These are phyloP conservation scores for Drosophila trapezifrons DNA, from an alignment of 1,140 invertebrate genomes.

Conservation along the genomic window DNA sequence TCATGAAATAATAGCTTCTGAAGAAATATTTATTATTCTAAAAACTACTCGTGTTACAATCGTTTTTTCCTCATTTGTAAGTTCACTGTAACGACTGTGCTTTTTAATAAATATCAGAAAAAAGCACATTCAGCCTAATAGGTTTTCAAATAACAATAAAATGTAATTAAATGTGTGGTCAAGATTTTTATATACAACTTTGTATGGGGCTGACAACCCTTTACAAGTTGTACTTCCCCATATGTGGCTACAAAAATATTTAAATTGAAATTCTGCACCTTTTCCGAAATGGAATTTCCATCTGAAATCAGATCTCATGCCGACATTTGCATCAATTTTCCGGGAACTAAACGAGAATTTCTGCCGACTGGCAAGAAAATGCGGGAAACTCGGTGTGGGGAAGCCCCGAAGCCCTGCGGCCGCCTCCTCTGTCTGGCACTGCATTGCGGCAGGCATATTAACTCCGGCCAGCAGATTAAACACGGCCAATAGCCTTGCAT, in stretches of 20 bases:
- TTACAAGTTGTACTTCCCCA: background rate
- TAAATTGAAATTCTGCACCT: background rate
- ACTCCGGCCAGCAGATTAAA: conserved; percentile 61
- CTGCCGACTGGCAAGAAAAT: conserved; percentile 44
- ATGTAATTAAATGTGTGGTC: conserved; percentile 14
- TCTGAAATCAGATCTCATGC: conserved; percentile 3
- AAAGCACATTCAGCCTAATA: background rate
- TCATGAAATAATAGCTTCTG: too few relatives aligned
- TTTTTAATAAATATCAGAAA: background rate
- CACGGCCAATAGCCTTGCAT: conserved; percentile 59
- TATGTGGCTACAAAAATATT: background rate
- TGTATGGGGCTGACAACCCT: background rate
- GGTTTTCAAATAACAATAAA: conserved; percentile 17
- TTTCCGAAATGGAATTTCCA: background rate
- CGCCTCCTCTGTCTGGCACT: conserved; percentile 37
- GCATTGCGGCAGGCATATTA: conserved; percentile 56
- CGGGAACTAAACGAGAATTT: conserved; percentile 8
- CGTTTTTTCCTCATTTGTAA: too few relatives aligned
- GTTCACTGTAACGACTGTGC: background rate
- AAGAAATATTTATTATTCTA: too few relatives aligned
- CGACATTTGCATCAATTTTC: conserved; percentile 18
- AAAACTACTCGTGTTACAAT: too few relatives aligned
- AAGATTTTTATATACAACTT: background rate
- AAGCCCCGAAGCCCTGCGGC: background rate
- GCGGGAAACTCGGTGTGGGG: background rate